Base-by-base conservation (phyloP, 2,113 vertebrate genomes). In the Pogona vitticeps region DNA sequence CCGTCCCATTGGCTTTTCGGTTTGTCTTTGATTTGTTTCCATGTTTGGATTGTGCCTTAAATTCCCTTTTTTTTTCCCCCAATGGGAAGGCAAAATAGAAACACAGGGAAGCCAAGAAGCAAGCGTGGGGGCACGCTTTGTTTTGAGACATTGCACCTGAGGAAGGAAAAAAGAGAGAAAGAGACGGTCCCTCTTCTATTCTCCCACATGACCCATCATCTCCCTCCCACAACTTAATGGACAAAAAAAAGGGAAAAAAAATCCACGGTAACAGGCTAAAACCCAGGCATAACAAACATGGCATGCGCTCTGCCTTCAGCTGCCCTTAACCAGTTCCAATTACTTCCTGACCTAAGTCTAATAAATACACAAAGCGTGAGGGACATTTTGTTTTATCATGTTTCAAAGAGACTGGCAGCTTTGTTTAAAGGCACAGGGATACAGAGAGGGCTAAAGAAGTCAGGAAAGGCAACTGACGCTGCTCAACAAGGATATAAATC, bases 261-360 rank as follows among this genome's bases (percentile, higher is more conserved):
- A 33, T 26, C 26, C 52, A 15, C 68, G 42, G 46, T 3, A 40
- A 28, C 1, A 59, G 10, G 56, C 52, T 12, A n/a, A 52, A 52
- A 31, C 86, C 59, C 23, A 5, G 31, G 38, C 26, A 56, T 6
- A 15, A 1, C 63, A 36, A 38, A 5, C 26, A n/a, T 40, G 13
- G 46, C 46, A 18, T n/a, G 94, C 93, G 92, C 94, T 88, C 92
- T 95, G 94, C 92, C 92, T 18, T 90, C 88, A 93, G 88, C 75
- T 91, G 93, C 92, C 84, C 91, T 91, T 81, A 86, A 92, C 92
- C 91, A 92, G 92, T 96, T 95, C 94, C 96, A 96, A 92, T 94
- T 96, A 94, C 92, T 92, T 94, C 91, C 91, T 93, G 94, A 96
- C 96, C 96, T 96, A 96, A 97, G 95, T 38, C 82, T 91, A 73